phyloP scores from a whole-genome alignment of 1,140 invertebrate genomes.

The Tetragnatha versicolor region DNA sequence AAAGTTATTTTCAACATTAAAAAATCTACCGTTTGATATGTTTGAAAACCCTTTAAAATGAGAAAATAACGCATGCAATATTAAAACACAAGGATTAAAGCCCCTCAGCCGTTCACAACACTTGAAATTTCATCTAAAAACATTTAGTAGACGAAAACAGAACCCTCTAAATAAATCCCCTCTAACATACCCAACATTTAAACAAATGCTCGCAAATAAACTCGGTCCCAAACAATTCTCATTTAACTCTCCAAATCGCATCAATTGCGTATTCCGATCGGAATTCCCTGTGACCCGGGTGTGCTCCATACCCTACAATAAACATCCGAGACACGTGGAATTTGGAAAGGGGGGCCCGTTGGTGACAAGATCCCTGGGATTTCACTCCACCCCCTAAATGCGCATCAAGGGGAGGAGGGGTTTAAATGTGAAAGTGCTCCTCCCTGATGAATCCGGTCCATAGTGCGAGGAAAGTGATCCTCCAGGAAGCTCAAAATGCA shows the following conservation, averaged over 20 bases:
- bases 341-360: slow-evolving; percentile 4
- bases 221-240: slow-evolving; percentile 3
- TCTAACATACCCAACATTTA: no score
- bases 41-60: no score
- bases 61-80: no score
- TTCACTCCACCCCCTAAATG: slow-evolving; percentile 17
- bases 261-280: no score
- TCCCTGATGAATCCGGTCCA: slow-evolving; percentile 33
- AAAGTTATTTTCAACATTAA: no score
- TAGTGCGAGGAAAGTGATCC: slow-evolving; percentile 36
- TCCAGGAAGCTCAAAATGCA: slow-evolving; percentile 39
- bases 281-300: not conserved
- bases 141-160: not conserved
- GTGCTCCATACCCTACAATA: slow-evolving; percentile 2
- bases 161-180: not conserved
- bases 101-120: not conserved
- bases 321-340: slow-evolving; percentile 18
- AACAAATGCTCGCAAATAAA: no score
- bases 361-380: slow-evolving; percentile 26
- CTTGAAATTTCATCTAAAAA: not conserved
- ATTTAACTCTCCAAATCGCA: no score
- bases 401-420: not conserved
- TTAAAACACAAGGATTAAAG: not conserved
- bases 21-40: no score
- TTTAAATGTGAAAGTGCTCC: not conserved